Evolutionary conservation across 1,140 invertebrate genomes (phyloP), one percentile per base, ranked within the genome.

Genomic region (Zeugodacus cucurbitae): DNA sequence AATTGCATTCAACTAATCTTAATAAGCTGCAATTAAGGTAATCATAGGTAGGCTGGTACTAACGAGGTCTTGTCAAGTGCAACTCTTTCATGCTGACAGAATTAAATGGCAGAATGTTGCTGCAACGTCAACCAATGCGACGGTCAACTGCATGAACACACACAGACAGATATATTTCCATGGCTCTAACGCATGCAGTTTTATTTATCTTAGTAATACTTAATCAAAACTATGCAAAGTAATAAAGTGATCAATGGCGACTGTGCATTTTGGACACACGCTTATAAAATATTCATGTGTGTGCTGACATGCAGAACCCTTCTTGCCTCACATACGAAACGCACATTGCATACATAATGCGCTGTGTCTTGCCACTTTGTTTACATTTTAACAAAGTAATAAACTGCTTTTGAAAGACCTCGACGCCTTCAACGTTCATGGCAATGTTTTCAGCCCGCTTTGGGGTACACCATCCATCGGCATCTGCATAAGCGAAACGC

Each of bases 11-110:
- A 62, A 62, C n/a, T 62, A 62, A 62, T 62, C n/a, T 62, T 62
- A 62, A 32, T 70, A 70, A 70, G 64, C 64, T 29, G 64, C 32
- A 70, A 70, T 70, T 70, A 70, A 70, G 64, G 32, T 70, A 70
- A 70, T 70, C 64, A 70, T 32, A 34, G 64, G 64, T 37, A 70
- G 64, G 64, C 26, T 17, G 32, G 7, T 70, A 34, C 32, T 70
- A 70, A 70, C 64, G 64, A 70, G 64, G 64, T 70, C 64, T 70
- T 70, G 64, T 70, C 64, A 67, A 67, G 64, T 67, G 64, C 64
- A 34, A 70, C 32, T 34, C 64, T 70, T n/a, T 70, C n/a, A 70
- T 70, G 64, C 32, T 70, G 26, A 34, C 26, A 29, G 64, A 70
- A 70, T 34, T 32, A 37, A 32, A 17, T 70, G 14, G 64, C 32